Percentiles rank a stretch among this genome's conserved stretches.
phyloP scores from a whole-genome alignment of 1,140 invertebrate species.

The Muscidifurax raptorellus region DNA sequence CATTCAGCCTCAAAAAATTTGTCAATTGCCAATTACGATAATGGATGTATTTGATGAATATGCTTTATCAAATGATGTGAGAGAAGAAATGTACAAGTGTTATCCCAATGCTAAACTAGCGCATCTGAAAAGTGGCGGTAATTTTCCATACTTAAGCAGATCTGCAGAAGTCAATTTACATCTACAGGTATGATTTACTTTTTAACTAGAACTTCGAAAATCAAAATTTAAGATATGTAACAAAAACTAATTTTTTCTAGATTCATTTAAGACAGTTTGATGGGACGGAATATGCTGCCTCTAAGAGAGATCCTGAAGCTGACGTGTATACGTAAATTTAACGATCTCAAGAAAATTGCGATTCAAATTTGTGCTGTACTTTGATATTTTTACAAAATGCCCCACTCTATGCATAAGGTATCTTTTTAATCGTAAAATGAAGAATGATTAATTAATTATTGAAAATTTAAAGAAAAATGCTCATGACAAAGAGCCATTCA shows the following conservation, averaged over 20 bases:
- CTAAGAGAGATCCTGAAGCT: constrained; percentile 34
- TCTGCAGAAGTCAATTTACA: constrained; percentile 93
- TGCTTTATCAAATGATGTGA: constrained; percentile 84
- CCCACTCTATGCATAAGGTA: neutral
- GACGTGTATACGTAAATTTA: constrained; percentile 25
- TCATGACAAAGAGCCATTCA: neutral
- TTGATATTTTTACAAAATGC: constrained; percentile 7
- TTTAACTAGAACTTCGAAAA: neutral
- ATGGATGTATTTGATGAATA: constrained; percentile 95
- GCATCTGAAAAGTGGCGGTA: constrained; percentile 91
- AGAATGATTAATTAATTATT: neutral
- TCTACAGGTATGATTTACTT: constrained; percentile 82
- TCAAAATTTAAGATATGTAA: neutral
- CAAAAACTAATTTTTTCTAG: constrained; percentile 57
- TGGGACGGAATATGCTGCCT: constrained; percentile 72
- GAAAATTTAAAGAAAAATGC: neutral
- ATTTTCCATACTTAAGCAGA: constrained; percentile 94
- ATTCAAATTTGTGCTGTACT: constrained; percentile 8
- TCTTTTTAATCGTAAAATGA: neutral
- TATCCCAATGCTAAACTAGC: constrained; percentile 92
- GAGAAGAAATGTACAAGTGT: constrained; percentile 91
- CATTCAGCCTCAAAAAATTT: constrained; percentile 86
- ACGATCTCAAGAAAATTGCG: constrained; percentile 11
- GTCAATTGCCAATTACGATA: constrained; percentile 84
- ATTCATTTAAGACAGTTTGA: constrained; percentile 79